Conservation (phyloP, 35 echinoderm and acorn worm species). For the Amphiura filiformis region DNA sequence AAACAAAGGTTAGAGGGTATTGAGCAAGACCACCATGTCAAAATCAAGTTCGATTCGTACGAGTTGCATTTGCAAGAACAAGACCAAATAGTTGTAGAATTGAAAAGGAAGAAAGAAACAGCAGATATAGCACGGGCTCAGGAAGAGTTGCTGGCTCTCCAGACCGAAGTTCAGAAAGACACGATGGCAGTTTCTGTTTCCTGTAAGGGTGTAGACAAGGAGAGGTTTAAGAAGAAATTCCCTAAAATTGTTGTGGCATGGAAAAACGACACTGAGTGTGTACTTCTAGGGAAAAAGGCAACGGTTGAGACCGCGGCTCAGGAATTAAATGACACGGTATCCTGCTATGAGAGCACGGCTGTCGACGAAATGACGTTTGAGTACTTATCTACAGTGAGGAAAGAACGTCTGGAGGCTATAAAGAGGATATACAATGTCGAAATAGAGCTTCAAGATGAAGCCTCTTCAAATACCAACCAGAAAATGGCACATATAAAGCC, state of each 20-base stretch:
- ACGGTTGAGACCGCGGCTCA: not conserved
- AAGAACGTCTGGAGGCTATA: not conserved
- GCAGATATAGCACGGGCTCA: not conserved
- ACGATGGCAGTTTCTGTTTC: not conserved
- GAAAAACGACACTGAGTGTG: not conserved
- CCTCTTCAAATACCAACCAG: not conserved
- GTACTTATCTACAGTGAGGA: not conserved
- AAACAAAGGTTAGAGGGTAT: not conserved
- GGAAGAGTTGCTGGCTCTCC: not conserved
- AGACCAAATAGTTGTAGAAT: not conserved
- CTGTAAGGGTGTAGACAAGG: not conserved
- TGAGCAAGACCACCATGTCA: not conserved
- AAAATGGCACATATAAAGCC: not conserved
- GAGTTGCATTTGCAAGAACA: not conserved
- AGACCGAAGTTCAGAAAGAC: not conserved
- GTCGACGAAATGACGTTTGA: not conserved
- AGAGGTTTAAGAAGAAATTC: not conserved
- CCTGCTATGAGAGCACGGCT: not conserved
- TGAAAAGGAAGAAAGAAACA: not conserved
- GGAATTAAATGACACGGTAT: not conserved
- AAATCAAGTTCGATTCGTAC: not conserved
- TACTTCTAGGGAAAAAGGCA: not conserved
- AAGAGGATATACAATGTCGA: not conserved
- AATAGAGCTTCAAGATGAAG: not conserved
- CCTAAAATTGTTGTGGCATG: not conserved